phyloP scores from a whole-genome alignment of 1,140 invertebrate genomes.

The Lethrus apterus region DNA sequence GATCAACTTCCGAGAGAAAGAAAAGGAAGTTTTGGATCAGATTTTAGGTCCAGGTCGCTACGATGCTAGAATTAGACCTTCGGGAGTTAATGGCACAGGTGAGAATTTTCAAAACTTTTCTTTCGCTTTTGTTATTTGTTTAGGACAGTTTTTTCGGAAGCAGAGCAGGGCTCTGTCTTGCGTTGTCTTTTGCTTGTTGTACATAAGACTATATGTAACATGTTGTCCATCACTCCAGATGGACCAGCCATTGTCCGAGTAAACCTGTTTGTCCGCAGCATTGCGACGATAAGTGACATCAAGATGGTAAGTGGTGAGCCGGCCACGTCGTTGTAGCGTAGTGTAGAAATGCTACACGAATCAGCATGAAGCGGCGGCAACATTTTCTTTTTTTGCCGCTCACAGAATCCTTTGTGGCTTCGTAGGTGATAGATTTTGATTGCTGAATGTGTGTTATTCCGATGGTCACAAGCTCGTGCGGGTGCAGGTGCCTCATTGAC shows the following conservation, averaged over 20 bases:
- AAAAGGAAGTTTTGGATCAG: conserved; percentile 88
- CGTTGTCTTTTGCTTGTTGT: conserved; percentile 29
- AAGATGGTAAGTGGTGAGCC: conserved; percentile 83
- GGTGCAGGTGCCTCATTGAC: conserved; percentile 37
- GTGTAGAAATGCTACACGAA: conserved; percentile 31
- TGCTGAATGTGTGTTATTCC: conserved; percentile 31
- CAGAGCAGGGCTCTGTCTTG: conserved; percentile 20
- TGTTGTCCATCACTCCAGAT: conserved; percentile 58
- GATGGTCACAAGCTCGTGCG: conserved; percentile 12
- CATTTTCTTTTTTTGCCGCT: conserved; percentile 2
- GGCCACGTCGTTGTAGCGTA: conserved; percentile 24
- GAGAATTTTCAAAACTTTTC: conserved; percentile 40
- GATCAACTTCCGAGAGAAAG: conserved; percentile 85
- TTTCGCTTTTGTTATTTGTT: conserved; percentile 18
- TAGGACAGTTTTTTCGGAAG: conserved; percentile 21
- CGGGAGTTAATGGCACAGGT: conserved; percentile 89
- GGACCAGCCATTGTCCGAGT: conserved; percentile 87
- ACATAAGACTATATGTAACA: conserved; percentile 30
- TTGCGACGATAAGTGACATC: conserved; percentile 96
- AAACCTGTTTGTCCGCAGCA: conserved; percentile 94
- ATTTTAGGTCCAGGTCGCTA: conserved; percentile 84
- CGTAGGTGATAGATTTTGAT: conserved; percentile 27
- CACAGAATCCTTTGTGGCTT: conserved; percentile 8
- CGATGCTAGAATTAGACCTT: conserved; percentile 86
- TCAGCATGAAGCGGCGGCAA: conserved; percentile 30